Conservation (phyloP, 2,888 invertebrate genomes). For the Cataglyphis rosenhaueri region DNA sequence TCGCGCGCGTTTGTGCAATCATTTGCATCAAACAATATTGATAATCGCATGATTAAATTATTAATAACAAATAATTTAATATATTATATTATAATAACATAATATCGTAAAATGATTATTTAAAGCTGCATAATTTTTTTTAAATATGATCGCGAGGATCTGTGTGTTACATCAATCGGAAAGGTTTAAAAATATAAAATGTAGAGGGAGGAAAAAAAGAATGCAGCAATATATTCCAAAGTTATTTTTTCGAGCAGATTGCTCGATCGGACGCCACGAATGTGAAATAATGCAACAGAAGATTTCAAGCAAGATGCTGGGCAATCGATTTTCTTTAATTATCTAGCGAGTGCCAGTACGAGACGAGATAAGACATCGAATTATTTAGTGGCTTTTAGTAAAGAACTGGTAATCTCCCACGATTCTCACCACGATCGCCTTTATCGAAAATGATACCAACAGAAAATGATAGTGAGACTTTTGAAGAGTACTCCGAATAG, state of each 20-base stretch:
- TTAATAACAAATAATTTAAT: background rate
- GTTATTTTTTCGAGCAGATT: constrained; percentile 54
- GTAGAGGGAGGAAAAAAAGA: background rate
- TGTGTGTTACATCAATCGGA: background rate
- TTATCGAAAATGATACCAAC: constrained; percentile 60
- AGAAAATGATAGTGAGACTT: constrained; percentile 43
- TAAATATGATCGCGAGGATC: background rate
- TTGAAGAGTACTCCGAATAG: background rate
- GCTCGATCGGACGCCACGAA: constrained; percentile 28
- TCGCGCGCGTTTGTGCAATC: background rate
- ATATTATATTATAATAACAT: no score
- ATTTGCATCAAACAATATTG: background rate
- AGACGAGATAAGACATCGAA: constrained; percentile 42
- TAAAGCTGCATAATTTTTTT: background rate
- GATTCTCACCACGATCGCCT: constrained; percentile 56
- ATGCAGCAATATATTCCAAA: constrained; percentile 35
- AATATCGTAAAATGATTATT: background rate
- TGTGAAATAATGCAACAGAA: constrained; percentile 57
- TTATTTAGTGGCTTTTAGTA: constrained; percentile 61
- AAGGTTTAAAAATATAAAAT: constrained; percentile 37
- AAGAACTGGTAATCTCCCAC: constrained; percentile 31
- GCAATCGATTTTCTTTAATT: constrained; percentile 63
- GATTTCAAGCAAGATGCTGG: constrained; percentile 47
- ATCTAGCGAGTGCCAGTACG: constrained; percentile 47
- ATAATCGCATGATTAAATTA: background rate